Base-by-base conservation (phyloP, 1,140 invertebrate species). In the Megalonaias nervosa region DNA sequence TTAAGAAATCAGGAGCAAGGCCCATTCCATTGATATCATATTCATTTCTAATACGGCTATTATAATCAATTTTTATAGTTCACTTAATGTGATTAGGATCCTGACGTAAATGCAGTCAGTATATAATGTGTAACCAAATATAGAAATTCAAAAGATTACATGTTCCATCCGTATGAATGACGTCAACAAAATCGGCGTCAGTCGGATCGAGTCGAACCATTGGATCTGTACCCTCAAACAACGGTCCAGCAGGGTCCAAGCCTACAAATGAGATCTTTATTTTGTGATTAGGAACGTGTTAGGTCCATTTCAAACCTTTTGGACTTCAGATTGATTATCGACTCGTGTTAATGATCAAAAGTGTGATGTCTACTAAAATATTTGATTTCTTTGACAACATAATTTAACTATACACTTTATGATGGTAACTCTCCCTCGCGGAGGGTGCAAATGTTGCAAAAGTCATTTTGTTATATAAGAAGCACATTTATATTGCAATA, bases 131-230 rank as follows among this genome's bases (percentile, higher is more conserved):
- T 19, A n/a, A n/a, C 19, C 23, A 62, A 62, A 19, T 62, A 62
- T 14, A 62, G 0, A 4, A 48, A 48, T 48, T 5, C 6, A 48
- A 6, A 48, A 48, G 38, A 48, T 48, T 62, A n/a, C 60, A 12
- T 11, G 11, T 19, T 2, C 60, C 97, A 88, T 98, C 97, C 17
- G 95, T 97, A 86, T 99, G 97, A 66, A 98, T 98, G 0, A 97
- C 96, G 88, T 98, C 97, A 1, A 99, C 97, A 88, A 97, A 98
- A 56, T 94, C 92, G 0, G 97, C 97, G 90, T 98, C 97, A 17
- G 85, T 81, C 17, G 82, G 79, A 73, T 91, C 91, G 14, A 92
- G 74, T 19, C 84, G 67, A 15, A 87, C 84, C 61, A 92, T 91
- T 75, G 85, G n/a, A 77, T 82, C 58, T 89, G 81, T 69, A 91